Evolutionary conservation across 2,888 invertebrate genomes (phyloP).

Genomic region (Orthonevra nobilis): DNA sequence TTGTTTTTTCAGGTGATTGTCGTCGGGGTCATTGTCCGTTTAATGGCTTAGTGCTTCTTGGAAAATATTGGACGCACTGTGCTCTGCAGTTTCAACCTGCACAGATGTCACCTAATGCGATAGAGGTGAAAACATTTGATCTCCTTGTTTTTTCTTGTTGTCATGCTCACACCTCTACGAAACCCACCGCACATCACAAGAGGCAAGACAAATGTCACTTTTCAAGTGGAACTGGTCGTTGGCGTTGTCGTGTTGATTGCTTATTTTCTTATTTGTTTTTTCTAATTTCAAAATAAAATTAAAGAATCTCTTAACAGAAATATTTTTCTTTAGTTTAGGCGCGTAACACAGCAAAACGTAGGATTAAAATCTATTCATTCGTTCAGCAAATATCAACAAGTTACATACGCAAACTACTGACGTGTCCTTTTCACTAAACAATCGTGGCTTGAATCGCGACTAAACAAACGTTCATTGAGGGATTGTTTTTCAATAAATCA

Average conservation of each 20-base stretch:
- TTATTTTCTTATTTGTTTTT: neutral
- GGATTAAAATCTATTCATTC: too few species aligned
- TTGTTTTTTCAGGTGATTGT: too few species aligned
- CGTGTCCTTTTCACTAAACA: slow-evolving; percentile 45
- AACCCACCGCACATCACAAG: too few species aligned
- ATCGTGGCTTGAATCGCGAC: slow-evolving; percentile 26
- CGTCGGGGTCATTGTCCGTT: too few species aligned
- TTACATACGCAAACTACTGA: slow-evolving; percentile 37
- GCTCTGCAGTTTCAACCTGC: too few species aligned
- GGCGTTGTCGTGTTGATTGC: slow-evolving; percentile 11
- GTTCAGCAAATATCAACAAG: slow-evolving; percentile 28
- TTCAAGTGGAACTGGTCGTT: neutral
- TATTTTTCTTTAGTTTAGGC: too few species aligned
- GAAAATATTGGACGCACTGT: too few species aligned
- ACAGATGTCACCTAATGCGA: slow-evolving; percentile 11
- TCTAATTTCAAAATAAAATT: slow-evolving; percentile 41
- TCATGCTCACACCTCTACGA: slow-evolving; percentile 9
- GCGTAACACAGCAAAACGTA: too few species aligned
- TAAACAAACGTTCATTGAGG: too few species aligned
- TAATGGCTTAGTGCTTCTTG: too few species aligned
- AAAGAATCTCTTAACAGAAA: neutral
- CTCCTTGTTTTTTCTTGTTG: slow-evolving; percentile 2
- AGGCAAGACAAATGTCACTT: slow-evolving; percentile 32
- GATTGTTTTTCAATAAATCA: slow-evolving; percentile 2
- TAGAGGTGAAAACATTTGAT: neutral